Base-by-base conservation (phyloP, 1,140 invertebrate species). In the Lordiphosa collinella region DNA sequence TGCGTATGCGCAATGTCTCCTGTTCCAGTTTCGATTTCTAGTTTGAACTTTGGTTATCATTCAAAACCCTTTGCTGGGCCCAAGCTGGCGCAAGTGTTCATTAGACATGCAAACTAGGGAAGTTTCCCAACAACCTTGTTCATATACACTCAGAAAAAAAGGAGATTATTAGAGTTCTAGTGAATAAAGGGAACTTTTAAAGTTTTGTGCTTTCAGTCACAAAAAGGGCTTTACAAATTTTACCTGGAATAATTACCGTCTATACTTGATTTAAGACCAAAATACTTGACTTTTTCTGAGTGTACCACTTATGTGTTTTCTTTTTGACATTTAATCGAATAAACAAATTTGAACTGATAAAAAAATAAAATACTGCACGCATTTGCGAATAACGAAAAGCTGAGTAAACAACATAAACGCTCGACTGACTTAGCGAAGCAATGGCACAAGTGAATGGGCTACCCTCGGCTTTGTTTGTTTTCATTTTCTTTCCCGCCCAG, bases 1-100 rank as follows among this genome's bases (percentile, higher is more conserved):
- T 75, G 70, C 74, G 74, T 79, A 80, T 80, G 75, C 75, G 65
- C 65, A 79, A 79, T 58, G 47, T 25, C 13, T 25, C 34, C 34
- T 37, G 18, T 38, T 74, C 74, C 40, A 79, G 63, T 78, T 56
- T 46, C 16, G 22, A 46, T 52, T 37, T 29, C 14, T 52, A 35
- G 50, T 61, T 53, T 44, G 5, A 29, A 29, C 25, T 29, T 29
- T 29, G 44, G 35, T 51, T 70, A 80, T 65, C 50, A 52, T 60
- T 67, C 60, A 8, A n/a, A n/a, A n/a, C n/a, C n/a, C n/a, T n/a
- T n/a, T n/a, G n/a, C n/a, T n/a, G n/a, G n/a, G n/a, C n/a, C 10
- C 18, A 22, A 41, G 11, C 6, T 5, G 18, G 18, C 40, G 10
- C 41, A 41, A 54, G 63, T 63, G 53, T 62, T 73, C 25, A 14